Evolutionary conservation across 2,113 vertebrate species (phyloP), one percentile per base, ranked within the genome.

Genomic region (Mungos mungo): DNA sequence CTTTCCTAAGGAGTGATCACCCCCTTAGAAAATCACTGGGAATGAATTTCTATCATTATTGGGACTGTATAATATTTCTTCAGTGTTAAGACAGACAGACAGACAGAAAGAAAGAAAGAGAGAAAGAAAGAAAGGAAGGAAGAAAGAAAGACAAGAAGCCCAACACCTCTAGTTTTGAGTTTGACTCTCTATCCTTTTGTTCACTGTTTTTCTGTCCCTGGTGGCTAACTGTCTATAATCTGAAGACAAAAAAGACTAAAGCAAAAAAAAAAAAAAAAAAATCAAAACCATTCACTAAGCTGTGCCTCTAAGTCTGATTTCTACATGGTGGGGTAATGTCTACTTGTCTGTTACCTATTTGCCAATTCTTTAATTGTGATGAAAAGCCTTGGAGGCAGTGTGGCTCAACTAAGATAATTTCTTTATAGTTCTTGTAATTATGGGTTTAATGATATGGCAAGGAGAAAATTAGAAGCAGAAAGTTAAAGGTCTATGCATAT

Each of bases 391-490:
- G 60, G 80, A 88, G 52, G 4, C 79, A 57, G 52, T 94, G 19
- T 63, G 21, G 21, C 18, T 90, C 41, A 84, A 38, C 27, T 45
- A 90, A 89, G 57, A 19, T 80, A 21, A 66, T 93, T 90, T 97
- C 65, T 82, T 82, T 68, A 45, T 31, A 50, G 14, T 74, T 23
- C 68, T 80, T 80, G 23, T 52, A 33, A 83, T 82, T 86, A 57
- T 2, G 45, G 15, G 68, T 71, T 88, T 81, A 80, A 89, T 60
- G 29, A 87, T 68, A 72, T 35, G 38, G 27, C 72, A 83, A 79
- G 52, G 86, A 95, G 74, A 90, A 88, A 77, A 21, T 69, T 11
- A 82, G 76, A 95, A 54, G 33, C 38, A 69, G 16, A 91, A 92
- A 83, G 10, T 33, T 63, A 88, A 47, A 87, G 79, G 10, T 63